phyloP scores from a whole-genome alignment of 2,888 invertebrate species.

The Polydrusus cervinus region DNA sequence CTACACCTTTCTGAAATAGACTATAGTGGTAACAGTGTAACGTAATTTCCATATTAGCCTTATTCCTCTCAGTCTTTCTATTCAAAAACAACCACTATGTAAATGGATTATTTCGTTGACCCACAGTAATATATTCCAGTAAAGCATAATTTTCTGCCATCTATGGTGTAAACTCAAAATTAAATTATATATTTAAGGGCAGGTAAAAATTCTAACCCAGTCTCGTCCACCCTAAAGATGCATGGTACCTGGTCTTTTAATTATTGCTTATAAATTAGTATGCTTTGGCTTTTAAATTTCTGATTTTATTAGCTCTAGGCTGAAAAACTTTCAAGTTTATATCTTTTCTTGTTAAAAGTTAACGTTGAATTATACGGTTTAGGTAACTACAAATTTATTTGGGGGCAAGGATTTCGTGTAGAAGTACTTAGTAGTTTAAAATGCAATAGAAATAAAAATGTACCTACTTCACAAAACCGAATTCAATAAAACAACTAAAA shows the following conservation, averaged over 20 bases:
- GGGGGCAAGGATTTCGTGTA: background rate
- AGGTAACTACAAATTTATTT: conserved; percentile 40
- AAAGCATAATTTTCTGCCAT: conserved; percentile 15
- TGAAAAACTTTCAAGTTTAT: conserved; percentile 19
- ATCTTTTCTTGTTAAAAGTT: conserved; percentile 38
- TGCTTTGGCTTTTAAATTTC: conserved; percentile 22
- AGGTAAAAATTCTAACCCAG: conserved; percentile 41
- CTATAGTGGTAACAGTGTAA: no score
- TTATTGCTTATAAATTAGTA: conserved; percentile 49
- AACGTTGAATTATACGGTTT: conserved; percentile 16
- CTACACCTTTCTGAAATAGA: no score
- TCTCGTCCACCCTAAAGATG: conserved; percentile 38
- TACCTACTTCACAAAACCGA: background rate
- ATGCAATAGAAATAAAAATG: background rate
- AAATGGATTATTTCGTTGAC: no score
- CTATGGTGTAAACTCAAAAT: conserved; percentile 12
- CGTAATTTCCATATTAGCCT: no score
- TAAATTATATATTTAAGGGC: conserved; percentile 21
- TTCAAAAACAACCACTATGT: no score
- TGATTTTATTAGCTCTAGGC: conserved; percentile 37
- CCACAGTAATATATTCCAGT: no score
- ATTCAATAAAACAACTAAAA: no score
- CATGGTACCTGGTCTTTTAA: conserved; percentile 45
- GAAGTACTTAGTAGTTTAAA: background rate
- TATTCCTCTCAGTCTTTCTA: no score